These are phyloP conservation scores for Apamea crenata DNA, from an alignment of 2,888 invertebrate genomes.

Conservation along the genomic window DNA sequence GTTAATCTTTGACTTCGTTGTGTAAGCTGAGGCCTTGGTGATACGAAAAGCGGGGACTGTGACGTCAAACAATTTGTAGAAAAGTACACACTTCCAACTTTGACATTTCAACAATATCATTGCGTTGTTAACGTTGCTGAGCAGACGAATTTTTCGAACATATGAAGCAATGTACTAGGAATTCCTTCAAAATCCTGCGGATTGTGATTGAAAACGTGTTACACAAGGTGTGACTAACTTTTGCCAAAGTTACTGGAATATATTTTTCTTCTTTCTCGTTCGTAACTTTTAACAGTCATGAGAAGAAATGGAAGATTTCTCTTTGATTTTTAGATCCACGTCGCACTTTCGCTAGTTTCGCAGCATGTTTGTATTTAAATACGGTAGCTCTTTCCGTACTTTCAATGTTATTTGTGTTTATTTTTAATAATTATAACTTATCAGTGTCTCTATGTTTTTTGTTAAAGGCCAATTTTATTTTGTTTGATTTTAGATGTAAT, in stretches of 20 bases:
- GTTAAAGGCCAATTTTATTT: no score
- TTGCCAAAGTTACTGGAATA: background rate
- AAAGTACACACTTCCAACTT: background rate
- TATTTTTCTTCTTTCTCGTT: background rate
- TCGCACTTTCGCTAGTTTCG: background rate
- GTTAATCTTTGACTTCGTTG: slow-evolving; percentile 33
- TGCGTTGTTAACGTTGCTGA: background rate
- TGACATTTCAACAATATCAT: background rate
- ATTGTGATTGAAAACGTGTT: background rate
- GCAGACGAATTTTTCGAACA: background rate
- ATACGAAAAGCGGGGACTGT: background rate
- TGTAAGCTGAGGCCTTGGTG: slow-evolving; percentile 19
- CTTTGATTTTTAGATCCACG: background rate
- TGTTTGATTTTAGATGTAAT: no score
- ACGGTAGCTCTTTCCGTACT: background rate
- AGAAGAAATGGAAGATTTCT: background rate
- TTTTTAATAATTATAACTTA: no score
- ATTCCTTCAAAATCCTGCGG: background rate
- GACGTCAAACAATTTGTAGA: slow-evolving; percentile 1
- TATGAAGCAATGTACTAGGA: background rate
- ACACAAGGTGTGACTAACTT: background rate
- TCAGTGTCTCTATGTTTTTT: no score
- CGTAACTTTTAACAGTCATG: background rate
- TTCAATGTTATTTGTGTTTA: background rate
- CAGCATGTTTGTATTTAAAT: background rate